Base-by-base conservation (phyloP, 2,113 vertebrate genomes). In the Lonchura striata region DNA sequence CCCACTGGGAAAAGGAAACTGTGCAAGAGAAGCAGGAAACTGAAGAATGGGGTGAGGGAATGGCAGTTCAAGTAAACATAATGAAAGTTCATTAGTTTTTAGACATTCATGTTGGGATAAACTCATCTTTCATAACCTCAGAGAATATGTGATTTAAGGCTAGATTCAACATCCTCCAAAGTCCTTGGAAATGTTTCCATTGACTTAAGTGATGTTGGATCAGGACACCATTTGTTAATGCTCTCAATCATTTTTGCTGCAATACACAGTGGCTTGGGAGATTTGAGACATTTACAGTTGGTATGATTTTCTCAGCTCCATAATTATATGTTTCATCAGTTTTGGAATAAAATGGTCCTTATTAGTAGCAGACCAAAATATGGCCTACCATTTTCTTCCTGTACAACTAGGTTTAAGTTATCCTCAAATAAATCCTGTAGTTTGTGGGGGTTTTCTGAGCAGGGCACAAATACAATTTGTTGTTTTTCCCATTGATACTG, bases 1-100 rank as follows among this genome's bases (percentile, higher is more conserved):
- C 74, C 89, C 86, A 57, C 57, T 79, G 91, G 91, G 91, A 85
- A 95, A 95, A 95, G 91, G 93, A 94, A 96, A 92, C 84, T 41
- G 21, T 83, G 66, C 82, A 52, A 61, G 69, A 84, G 89, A 93
- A 70, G 88, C 93, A 91, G 94, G 94, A 95, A 95, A 77, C 84
- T 76, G 77, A 94, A 80, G 96, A 82, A 88, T 90, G 70, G 94
- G 70, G 89, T 89, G 90, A 93, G 90, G 90, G 88, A 93, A 78
- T 59, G 72, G 86, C 6, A 25, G 49, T 37, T 81, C 88, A 70
- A 6, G 0, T 83, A 77, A 86, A 77, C 90, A 90, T 63, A 69
- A 88, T 83, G 82, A 46, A 86, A 93, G 90, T 83, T 85, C 86
- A 83, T 96, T 95, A 86, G 44, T 63, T 95, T 79, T 88, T 42